These are phyloP conservation scores for Henricia sp. DNA, from an alignment of 53 echinoderm and acorn worm genomes.

Conservation along the genomic window DNA sequence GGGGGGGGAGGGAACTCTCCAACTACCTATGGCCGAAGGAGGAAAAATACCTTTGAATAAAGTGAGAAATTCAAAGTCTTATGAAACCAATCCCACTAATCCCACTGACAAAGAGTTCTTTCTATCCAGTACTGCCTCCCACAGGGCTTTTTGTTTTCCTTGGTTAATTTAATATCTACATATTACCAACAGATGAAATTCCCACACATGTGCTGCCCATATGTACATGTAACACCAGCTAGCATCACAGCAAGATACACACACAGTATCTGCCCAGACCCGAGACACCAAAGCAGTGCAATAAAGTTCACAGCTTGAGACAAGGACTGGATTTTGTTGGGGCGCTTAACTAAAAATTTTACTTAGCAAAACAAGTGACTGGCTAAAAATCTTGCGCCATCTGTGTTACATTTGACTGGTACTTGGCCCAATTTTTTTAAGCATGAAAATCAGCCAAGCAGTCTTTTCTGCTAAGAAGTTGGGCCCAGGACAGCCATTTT, in stretches of 20 bases:
- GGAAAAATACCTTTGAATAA: no score
- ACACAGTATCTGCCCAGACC: slow-evolving; percentile 6
- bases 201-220: slow-evolving; percentile 46
- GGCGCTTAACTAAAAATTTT: no score
- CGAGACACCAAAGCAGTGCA: slow-evolving; percentile 16
- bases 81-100: background rate
- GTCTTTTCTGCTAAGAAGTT: no score
- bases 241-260: slow-evolving; percentile 46
- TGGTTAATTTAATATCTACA: background rate
- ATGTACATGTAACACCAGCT: slow-evolving; percentile 4
- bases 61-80: background rate
- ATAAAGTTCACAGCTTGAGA: slow-evolving; percentile 58
- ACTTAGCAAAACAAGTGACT: no score
- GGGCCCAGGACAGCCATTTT: no score
- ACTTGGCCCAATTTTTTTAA: no score
- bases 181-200: background rate
- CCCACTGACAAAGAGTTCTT: background rate
- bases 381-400: no score
- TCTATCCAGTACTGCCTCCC: background rate
- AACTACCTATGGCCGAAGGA: no score
- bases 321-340: background rate
- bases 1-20: no score
- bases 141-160: background rate
- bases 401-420: no score
- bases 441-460: no score